These are phyloP conservation scores for Tromatobia lineatoria DNA, from an alignment of 2,888 invertebrate genomes.

Conservation along the genomic window DNA sequence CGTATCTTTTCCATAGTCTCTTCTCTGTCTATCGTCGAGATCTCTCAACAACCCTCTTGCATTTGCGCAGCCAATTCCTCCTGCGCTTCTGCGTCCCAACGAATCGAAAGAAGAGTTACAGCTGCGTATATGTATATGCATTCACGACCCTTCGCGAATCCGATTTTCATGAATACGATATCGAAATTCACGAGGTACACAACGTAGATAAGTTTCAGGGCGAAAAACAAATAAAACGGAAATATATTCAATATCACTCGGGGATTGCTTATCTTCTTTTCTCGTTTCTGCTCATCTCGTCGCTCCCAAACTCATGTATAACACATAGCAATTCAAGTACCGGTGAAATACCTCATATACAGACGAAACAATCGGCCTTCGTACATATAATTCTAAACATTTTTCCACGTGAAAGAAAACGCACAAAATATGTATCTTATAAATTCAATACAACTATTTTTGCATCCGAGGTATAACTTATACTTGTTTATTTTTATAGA, in stretches of 20 bases:
- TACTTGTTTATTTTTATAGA: too few species aligned
- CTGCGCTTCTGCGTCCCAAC: background rate
- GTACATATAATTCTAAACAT: background rate
- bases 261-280: conserved; percentile 30
- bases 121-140: conserved; percentile 19
- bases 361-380: background rate
- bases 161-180: conserved; percentile 55
- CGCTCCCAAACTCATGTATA: background rate
- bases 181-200: conserved; percentile 53
- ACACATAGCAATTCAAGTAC: background rate
- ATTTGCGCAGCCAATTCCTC: background rate
- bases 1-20: background rate
- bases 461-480: too few species aligned
- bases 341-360: background rate
- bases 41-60: background rate
- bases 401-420: background rate
- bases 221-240: conserved; percentile 46
- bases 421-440: too few species aligned
- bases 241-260: conserved; percentile 48
- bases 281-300: conserved; percentile 8
- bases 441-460: too few species aligned
- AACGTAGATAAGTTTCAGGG: conserved; percentile 41
- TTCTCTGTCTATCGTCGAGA: background rate
- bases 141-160: conserved; percentile 47
- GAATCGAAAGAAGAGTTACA: conserved; percentile 20